Conservation (phyloP, 1,140 invertebrate species). For the Brachionus rotundiformis region DNA sequence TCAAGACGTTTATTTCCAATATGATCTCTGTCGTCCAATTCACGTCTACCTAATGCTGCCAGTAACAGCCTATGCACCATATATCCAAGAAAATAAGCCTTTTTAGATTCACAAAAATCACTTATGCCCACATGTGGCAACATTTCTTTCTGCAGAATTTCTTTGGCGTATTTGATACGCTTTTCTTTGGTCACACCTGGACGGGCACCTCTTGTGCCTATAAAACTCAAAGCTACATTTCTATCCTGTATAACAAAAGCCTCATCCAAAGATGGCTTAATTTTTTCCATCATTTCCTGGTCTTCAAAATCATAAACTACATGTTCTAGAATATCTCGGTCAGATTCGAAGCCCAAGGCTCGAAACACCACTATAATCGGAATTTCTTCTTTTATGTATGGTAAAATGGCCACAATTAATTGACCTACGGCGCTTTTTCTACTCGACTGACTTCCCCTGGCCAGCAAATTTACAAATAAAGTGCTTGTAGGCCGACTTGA, state of each 20-base stretch:
- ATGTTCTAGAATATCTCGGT: slow-evolving; percentile 95
- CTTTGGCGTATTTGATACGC: slow-evolving; percentile 95
- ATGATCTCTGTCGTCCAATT: slow-evolving; percentile 97
- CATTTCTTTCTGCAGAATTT: slow-evolving; percentile 99
- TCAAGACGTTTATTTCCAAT: slow-evolving; percentile 98
- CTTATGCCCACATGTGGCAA: slow-evolving; percentile 96
- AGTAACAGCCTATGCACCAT: slow-evolving; percentile 94
- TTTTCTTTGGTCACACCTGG: slow-evolving; percentile 98
- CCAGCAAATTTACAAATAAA: slow-evolving; percentile 99
- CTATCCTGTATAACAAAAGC: slow-evolving; percentile 99
- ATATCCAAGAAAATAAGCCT: slow-evolving; percentile 95
- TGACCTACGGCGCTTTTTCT: slow-evolving; percentile 97
- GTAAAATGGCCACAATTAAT: slow-evolving; percentile 91
- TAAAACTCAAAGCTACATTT: slow-evolving; percentile 96
- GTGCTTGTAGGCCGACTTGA: slow-evolving; percentile 88
- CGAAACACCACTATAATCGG: slow-evolving; percentile 97
- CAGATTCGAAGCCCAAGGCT: slow-evolving; percentile 94
- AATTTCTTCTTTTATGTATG: slow-evolving; percentile 96
- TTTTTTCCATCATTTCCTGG: slow-evolving; percentile 99
- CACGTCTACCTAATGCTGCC: slow-evolving; percentile 87
- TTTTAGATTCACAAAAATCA: slow-evolving; percentile 98
- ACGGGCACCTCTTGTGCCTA: slow-evolving; percentile 88
- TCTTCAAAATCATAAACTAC: slow-evolving; percentile 98
- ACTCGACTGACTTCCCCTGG: slow-evolving; percentile 77
- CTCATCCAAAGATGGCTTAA: slow-evolving; percentile 95